A percentile compares a stretch with the other conserved stretches of the same genome.
Evolutionary conservation across 2,113 vertebrate species (phyloP).

Genomic region (Cavia porcellus): DNA sequence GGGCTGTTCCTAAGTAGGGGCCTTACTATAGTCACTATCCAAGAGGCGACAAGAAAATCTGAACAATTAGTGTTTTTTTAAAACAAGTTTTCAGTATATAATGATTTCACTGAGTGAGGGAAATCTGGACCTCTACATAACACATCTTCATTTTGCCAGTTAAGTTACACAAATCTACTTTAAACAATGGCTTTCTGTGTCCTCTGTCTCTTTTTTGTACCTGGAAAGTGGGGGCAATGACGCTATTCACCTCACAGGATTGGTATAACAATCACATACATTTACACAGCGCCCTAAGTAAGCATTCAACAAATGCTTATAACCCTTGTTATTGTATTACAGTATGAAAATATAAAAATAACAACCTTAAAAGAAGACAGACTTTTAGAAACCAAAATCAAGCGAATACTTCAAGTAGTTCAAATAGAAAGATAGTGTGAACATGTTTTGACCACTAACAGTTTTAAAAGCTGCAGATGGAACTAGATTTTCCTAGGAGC

Average conservation of each 20-base stretch:
- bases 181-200: not conserved
- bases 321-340: not conserved
- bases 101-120: not conserved
- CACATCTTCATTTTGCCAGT: not conserved
- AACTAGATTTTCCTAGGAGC: not conserved
- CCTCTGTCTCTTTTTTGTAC: not conserved
- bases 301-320: not conserved
- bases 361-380: not conserved
- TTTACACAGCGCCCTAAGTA: not conserved
- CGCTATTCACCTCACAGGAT: not conserved
- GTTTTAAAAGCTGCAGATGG: constrained; percentile 39
- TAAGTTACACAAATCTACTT: not conserved
- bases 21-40: not conserved
- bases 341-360: constrained; percentile 4
- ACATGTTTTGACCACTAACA: not conserved
- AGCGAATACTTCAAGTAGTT: not conserved
- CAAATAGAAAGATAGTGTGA: not conserved
- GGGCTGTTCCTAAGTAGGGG: not conserved
- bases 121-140: not conserved
- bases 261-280: not conserved
- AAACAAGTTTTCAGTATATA: not conserved
- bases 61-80: not conserved
- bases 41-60: not conserved
- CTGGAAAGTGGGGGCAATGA: not conserved
- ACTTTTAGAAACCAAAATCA: not conserved